Evolutionary conservation across 2,113 vertebrate genomes (phyloP), one percentile per base, ranked within the genome.

Genomic region (Mastomys natalensis): DNA sequence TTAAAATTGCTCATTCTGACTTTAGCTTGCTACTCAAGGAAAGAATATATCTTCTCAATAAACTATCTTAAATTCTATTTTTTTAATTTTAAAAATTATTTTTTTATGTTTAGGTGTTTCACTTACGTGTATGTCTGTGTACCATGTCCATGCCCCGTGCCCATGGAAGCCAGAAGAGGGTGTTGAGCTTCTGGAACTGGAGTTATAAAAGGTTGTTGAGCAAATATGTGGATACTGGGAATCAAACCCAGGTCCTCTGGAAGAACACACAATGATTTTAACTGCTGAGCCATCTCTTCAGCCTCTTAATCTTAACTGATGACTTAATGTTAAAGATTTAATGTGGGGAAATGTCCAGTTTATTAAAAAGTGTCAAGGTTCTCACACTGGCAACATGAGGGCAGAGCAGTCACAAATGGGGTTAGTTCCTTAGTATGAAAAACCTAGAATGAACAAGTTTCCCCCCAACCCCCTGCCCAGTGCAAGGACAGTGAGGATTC

Each of bases 11-110:
- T 87, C n/a, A 76, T 53, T 22, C 34, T 76, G 22, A 70, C 48
- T 87, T 90, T 82, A 85, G 40, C 24, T 93, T 95, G 74, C 80
- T 90, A 90, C 76, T 90, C 64, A 90, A 94, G 43, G 5, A 95
- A 87, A 78, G 95, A 95, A 1, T 72, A 10, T 62, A 45, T 26
- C 34, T 90, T 64, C 85, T 82, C 40, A 90, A 87, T 15, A 84
- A 94, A 51, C 7, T 43, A n/a, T n/a, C 89, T 89, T 88, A 90
- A 66, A 53, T 60, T 53, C 88, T 55, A 6, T 19, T 82, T 84
- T 64, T 87, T 86, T 48, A 37, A 92, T 48, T 26, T 58, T 77
- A 9, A n/a, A 72, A 22, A 73, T 16, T 37, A 37, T n/a, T 12
- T n/a, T 58, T n/a, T 6, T 2, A 53, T 7, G 55, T 60, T 60